Conservation (phyloP, 2,113 vertebrate genomes). For the Notiomystis cincta region DNA sequence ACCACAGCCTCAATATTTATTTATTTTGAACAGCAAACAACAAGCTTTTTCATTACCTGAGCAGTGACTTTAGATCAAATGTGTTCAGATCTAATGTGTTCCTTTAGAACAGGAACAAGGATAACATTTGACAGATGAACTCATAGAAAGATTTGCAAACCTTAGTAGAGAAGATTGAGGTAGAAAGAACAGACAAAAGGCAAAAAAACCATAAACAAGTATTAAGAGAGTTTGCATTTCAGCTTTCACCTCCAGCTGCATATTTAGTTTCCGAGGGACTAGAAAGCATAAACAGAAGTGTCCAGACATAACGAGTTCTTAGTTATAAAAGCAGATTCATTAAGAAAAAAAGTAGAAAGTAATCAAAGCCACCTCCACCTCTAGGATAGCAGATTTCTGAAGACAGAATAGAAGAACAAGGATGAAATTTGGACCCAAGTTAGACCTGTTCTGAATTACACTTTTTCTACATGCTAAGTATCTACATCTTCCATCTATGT, state of each 20-base stretch:
- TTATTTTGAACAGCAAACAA: neutral
- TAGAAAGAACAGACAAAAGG: neutral
- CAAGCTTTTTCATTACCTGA: conserved; percentile 2
- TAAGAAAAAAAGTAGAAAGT: neutral
- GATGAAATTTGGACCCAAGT: neutral
- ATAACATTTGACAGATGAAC: neutral
- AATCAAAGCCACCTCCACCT: neutral
- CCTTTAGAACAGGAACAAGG: neutral
- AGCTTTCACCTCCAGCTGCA: neutral
- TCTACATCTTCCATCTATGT: neutral
- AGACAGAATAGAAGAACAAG: neutral
- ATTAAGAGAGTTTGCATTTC: neutral
- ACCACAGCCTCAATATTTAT: neutral
- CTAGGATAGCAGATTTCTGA: neutral
- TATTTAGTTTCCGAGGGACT: neutral
- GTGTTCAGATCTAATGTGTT: neutral
- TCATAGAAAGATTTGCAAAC: neutral
- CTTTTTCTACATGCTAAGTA: neutral
- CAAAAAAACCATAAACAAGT: neutral
- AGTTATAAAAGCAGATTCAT: neutral
- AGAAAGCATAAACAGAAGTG: neutral
- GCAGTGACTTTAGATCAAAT: neutral
- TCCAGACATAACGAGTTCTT: neutral
- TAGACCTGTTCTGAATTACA: neutral
- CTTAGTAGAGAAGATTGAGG: neutral